Conservation (phyloP, 2,113 vertebrate species). For the Lophura nycthemera region DNA sequence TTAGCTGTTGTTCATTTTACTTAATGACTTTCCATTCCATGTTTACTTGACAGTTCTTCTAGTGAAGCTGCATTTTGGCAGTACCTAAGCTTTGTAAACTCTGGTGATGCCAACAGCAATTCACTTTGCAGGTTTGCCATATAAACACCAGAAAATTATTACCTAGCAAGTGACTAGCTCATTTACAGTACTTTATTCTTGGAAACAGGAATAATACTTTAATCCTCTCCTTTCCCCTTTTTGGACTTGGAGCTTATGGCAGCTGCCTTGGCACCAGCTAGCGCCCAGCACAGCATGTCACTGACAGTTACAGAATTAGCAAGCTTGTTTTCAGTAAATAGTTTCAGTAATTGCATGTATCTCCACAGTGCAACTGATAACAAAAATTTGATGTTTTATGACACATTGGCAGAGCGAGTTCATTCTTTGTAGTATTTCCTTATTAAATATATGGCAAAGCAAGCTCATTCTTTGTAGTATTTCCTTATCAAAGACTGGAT, state of each 20-base stretch:
- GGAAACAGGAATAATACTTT: constrained; percentile 37
- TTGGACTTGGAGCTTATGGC: constrained; percentile 36
- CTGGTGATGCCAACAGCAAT: constrained; percentile 10
- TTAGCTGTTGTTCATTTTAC: constrained; percentile 41
- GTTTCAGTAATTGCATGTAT: constrained; percentile 20
- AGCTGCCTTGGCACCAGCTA: constrained; percentile 37
- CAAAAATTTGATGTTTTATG: background rate
- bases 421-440: background rate
- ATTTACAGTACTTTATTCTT: constrained; percentile 64
- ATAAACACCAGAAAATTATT: constrained; percentile 65
- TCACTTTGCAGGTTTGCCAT: constrained; percentile 42
- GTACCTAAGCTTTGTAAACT: constrained; percentile 46
- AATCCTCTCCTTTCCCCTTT: constrained; percentile 51
- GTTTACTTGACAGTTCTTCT: constrained; percentile 26
- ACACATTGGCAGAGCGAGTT: background rate
- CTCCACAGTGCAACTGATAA: background rate
- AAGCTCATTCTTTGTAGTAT: background rate
- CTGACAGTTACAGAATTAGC: constrained; percentile 34
- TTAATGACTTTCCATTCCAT: constrained; percentile 45
- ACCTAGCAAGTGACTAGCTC: constrained; percentile 38
- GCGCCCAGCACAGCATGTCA: constrained; percentile 18
- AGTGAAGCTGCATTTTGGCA: constrained; percentile 48
- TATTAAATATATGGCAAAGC: background rate
- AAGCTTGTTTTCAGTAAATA: constrained; percentile 47
- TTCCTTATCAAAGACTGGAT: background rate